Evolutionary conservation across 30 jellyfish, hydroid and myxozoan genomes (phyloP).

Genomic region (Clytia hemisphaerica): DNA sequence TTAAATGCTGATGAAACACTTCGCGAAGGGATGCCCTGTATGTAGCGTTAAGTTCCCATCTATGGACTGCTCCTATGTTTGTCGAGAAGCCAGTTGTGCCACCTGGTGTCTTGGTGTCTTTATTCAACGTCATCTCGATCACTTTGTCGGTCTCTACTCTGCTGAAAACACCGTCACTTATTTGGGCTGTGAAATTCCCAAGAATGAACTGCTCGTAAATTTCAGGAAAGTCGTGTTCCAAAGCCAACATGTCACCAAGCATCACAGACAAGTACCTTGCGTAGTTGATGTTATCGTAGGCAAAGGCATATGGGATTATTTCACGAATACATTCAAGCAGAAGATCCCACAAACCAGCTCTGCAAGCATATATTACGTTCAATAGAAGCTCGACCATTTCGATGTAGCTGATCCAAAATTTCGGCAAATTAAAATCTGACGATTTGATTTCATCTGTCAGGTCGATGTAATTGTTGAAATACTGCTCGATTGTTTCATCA

Average conservation of each 20-base stretch:
- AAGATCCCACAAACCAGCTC: not conserved
- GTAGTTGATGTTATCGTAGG: constrained; percentile 8
- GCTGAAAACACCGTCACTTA: not conserved
- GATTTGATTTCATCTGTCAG: no score
- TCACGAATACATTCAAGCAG: constrained; percentile 12
- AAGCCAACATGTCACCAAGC: not conserved
- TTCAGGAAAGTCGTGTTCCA: not conserved
- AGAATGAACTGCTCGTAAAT: not conserved
- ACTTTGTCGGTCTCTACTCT: not conserved
- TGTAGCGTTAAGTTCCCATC: not conserved
- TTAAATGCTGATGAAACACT: not conserved
- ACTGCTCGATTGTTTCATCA: no score
- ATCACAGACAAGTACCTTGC: constrained; percentile 7
- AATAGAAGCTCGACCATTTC: constrained; percentile 9
- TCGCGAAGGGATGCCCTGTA: constrained; percentile 2
- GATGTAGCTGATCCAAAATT: constrained; percentile 2
- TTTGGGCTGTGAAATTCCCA: not conserved
- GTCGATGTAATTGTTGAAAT: no score
- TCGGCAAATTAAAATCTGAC: not conserved
- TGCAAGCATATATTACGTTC: not conserved
- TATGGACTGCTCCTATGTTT: not conserved
- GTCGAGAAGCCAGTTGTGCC: not conserved
- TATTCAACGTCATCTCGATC: not conserved
- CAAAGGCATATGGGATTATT: constrained; percentile 6
- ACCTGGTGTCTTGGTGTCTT: constrained; percentile 8